phyloP scores from a whole-genome alignment of 2,113 vertebrate genomes.

The Felis chaus region DNA sequence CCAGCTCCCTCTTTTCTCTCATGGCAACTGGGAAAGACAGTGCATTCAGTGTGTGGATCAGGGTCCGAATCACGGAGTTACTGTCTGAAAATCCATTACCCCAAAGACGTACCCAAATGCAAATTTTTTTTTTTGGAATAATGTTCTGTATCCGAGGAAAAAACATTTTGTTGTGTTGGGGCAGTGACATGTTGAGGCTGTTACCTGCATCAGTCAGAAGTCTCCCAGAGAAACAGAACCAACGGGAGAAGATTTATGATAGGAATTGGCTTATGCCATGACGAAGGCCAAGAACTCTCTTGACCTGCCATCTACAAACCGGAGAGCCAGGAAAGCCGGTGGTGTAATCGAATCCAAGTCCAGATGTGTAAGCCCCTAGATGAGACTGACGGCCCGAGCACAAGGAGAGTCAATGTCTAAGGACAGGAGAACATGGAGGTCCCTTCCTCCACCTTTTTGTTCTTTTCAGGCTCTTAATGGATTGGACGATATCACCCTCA shows the following conservation, averaged over 20 bases:
- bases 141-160: not conserved
- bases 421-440: not conserved
- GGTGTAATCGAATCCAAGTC: not conserved
- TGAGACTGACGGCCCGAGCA: not conserved
- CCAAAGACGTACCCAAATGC: not conserved
- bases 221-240: not conserved
- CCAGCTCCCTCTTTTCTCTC: not conserved
- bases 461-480: not conserved
- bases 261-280: not conserved
- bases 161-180: not conserved
- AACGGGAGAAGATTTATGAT: not conserved
- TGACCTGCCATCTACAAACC: not conserved
- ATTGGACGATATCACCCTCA: too few species aligned
- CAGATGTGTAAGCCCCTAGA: not conserved
- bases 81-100: not conserved
- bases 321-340: not conserved
- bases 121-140: not conserved
- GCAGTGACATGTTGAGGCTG: not conserved
- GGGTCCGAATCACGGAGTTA: not conserved
- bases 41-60: not conserved
- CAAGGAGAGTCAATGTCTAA: not conserved
- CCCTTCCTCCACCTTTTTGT: not conserved
- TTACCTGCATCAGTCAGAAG: not conserved
- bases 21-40: accelerated
- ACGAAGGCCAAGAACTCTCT: not conserved